Evolutionary conservation across 1,140 invertebrate species (phyloP), one percentile per base, ranked within the genome.

Genomic region (Eupeodes corollae): DNA sequence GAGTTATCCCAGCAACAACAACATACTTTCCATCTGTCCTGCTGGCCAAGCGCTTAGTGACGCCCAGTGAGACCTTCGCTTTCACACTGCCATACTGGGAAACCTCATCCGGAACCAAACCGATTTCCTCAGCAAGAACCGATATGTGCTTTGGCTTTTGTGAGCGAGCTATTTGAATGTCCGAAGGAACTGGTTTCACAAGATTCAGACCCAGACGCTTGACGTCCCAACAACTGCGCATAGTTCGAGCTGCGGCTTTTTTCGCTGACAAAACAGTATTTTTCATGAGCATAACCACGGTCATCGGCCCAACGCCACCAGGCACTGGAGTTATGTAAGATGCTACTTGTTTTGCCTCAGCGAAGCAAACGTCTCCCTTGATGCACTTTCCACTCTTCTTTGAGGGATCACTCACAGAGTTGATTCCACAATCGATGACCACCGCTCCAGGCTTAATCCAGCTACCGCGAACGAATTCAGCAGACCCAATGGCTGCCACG

Each of bases 371-470:
- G 79, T 99, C 97, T 13, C 97, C 97, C 13, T 96, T 88, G 11
- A 99, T 65, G 44, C 87, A 76, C 54, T 84, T 82, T 2, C 92
- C 91, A 47, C 73, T 79, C 61, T 85, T 84, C 68, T 90, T 94
- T 0, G 82, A 82, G 0, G 79, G 40, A 78, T 98, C 93, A 94
- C 96, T 84, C 5, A 86, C 78, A 71, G 21, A 26, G 21, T 96
- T 98, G 46, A 99, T 99, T 35, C 97, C 97, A 75, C 96, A 99
- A 69, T 99, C 97, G 55, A 99, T 98, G n/a, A 99, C 95, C 26
- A 99, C 84, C 40, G 95, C 94, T 15, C 95, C 94, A 0, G 91
- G 90, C 73, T 99, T 99, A 38, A 99, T 84, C 96, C 96, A 99
- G 42, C 84, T 84, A 0, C 85, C 90, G 69, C 91, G 91, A 1